Conservation (phyloP, 53 echinoderm and acorn worm species). For the Stichopus horrens region DNA sequence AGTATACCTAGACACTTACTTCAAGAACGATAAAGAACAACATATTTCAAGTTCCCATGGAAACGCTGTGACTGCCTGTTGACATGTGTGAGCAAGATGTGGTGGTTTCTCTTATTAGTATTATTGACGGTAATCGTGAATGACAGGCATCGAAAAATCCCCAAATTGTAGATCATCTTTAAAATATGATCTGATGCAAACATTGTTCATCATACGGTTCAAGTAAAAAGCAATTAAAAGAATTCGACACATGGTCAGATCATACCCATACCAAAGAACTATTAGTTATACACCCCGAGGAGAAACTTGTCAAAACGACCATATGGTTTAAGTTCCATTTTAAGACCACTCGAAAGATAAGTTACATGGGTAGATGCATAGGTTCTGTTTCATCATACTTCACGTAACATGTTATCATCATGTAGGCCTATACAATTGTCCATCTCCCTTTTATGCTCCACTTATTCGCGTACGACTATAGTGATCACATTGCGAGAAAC, state of each 20-base stretch:
- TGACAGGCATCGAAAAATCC: not conserved
- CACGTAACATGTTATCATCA: too few species aligned
- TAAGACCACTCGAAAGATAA: not conserved
- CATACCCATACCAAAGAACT: not conserved
- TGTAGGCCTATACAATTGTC: too few species aligned
- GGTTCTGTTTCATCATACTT: too few species aligned
- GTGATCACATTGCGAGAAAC: too few species aligned
- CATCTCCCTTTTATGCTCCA: too few species aligned
- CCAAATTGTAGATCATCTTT: not conserved
- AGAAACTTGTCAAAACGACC: not conserved
- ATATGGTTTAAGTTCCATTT: conserved; percentile 20
- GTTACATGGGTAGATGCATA: too few species aligned
- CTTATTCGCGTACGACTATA: too few species aligned
- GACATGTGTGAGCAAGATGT: not conserved
- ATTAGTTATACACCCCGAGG: not conserved
- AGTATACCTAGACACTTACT: too few species aligned
- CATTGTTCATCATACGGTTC: not conserved
- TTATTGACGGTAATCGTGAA: not conserved
- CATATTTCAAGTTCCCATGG: too few species aligned
- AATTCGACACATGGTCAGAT: not conserved
- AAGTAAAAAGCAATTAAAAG: not conserved
- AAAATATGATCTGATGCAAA: not conserved
- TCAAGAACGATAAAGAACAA: too few species aligned
- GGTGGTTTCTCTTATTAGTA: not conserved
- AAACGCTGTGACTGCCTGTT: too few species aligned